A percentile compares a stretch with the other conserved stretches of the same genome.
These are phyloP conservation scores for Metalampra italica DNA, from an alignment of 2,888 invertebrate genomes.

Conservation along the genomic window DNA sequence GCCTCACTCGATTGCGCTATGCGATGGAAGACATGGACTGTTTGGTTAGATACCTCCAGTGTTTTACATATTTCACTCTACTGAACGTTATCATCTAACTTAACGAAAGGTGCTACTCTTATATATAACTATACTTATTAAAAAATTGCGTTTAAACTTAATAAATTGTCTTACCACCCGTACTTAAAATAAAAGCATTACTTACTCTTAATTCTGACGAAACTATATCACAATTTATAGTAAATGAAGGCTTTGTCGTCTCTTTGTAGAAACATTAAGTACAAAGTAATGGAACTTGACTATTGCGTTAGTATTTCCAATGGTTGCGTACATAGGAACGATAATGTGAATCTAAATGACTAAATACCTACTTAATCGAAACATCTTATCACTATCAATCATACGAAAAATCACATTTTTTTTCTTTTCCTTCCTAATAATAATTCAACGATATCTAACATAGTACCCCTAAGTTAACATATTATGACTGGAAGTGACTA, in stretches of 20 bases:
- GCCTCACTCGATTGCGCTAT: slow-evolving; percentile 27
- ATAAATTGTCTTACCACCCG: slow-evolving; percentile 37
- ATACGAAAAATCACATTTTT: slow-evolving; percentile 57
- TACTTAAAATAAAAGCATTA: slow-evolving; percentile 41
- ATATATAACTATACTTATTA: not conserved
- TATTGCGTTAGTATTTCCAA: slow-evolving; percentile 53
- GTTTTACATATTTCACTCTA: slow-evolving; percentile 6
- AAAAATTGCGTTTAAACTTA: not conserved
- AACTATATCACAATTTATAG: slow-evolving; percentile 68
- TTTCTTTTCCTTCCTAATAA: slow-evolving; percentile 42
- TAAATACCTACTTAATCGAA: slow-evolving; percentile 45
- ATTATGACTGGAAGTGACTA: slow-evolving; percentile 79
- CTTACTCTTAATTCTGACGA: slow-evolving; percentile 45
- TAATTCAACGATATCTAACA: slow-evolving; percentile 46
- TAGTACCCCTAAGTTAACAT: slow-evolving; percentile 70
- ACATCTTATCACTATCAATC: slow-evolving; percentile 39
- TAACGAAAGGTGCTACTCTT: not conserved
- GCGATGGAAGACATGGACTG: slow-evolving; percentile 53
- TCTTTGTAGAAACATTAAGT: slow-evolving; percentile 61
- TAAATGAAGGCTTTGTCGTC: slow-evolving; percentile 41
- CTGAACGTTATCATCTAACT: slow-evolving; percentile 5
- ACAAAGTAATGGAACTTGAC: slow-evolving; percentile 59
- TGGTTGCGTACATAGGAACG: slow-evolving; percentile 67
- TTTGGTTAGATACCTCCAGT: slow-evolving; percentile 9
- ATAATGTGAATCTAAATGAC: slow-evolving; percentile 48